A percentile compares a stretch with the other conserved stretches of the same genome.
These are phyloP conservation scores for Chloroceryle amazona DNA, from an alignment of 2,797 vertebrate genomes.

Conservation along the genomic window DNA sequence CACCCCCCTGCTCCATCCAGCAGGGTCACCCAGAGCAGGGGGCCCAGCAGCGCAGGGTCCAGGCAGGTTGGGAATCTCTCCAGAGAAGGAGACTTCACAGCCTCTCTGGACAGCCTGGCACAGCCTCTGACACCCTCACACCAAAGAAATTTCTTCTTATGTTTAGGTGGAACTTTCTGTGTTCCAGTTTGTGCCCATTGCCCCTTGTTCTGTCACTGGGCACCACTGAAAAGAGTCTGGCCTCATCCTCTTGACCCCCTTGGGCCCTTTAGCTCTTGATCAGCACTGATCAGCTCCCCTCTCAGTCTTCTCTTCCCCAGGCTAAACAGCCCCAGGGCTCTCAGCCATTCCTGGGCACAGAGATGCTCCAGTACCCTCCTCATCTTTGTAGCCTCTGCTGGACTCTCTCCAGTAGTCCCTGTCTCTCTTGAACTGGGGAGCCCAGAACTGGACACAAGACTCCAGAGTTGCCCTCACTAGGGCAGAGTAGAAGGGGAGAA, in stretches of 20 bases:
- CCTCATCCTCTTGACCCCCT: not conserved
- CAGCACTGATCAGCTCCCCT: not conserved
- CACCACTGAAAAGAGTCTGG: not conserved
- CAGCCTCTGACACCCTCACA: not conserved
- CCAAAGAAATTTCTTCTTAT: not conserved
- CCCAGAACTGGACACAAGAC: not conserved
- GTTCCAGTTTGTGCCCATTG: not conserved
- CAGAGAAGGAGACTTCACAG: not conserved
- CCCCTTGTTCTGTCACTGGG: not conserved
- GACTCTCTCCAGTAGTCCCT: not conserved
- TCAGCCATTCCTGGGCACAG: not conserved
- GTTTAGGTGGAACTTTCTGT: not conserved
- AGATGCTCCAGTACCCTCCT: not conserved
- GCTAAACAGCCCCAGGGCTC: not conserved
- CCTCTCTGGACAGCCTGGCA: not conserved
- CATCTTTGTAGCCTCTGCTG: not conserved
- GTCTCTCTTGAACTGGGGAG: not conserved
- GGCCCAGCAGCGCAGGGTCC: not conserved
- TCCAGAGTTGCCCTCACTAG: not conserved
- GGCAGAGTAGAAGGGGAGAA: not conserved
- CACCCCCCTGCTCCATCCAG: not conserved
- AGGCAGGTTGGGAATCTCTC: not conserved
- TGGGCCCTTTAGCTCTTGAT: not conserved
- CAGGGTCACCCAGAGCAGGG: not conserved
- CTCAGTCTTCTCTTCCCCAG: not conserved